phyloP scores from a whole-genome alignment of 1,140 invertebrate genomes.

The Zaprionus ornatus region DNA sequence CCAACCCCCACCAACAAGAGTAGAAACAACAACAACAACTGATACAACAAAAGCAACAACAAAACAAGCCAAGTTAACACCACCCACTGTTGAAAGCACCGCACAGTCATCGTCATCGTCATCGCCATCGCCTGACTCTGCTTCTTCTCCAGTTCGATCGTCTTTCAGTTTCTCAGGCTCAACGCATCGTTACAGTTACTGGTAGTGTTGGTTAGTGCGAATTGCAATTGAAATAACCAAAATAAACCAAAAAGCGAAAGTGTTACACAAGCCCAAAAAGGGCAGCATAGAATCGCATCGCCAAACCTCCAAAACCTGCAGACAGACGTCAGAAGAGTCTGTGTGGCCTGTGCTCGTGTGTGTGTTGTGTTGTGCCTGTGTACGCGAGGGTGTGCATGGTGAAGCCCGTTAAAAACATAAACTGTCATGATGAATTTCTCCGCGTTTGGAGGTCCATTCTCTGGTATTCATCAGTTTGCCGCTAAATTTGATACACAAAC shows the following conservation, averaged over 20 bases:
- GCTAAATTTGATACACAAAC: conserved; percentile 83
- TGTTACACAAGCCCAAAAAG: conserved; percentile 55
- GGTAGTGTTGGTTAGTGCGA: conserved; percentile 51
- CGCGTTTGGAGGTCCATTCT: conserved; percentile 83
- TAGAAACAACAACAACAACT: conserved; percentile 60
- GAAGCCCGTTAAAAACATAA: conserved; percentile 38
- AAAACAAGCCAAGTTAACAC: conserved; percentile 48
- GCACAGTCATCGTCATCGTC: conserved; percentile 51
- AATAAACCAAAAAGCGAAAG: conserved; percentile 49
- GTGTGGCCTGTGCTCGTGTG: conserved; percentile 23
- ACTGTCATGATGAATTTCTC: conserved; percentile 84
- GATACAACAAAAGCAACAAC: conserved; percentile 44
- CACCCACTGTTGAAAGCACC: conserved; percentile 68
- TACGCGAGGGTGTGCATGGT: conserved; percentile 24
- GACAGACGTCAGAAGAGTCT: conserved; percentile 3
- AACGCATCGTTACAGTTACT: conserved; percentile 30
- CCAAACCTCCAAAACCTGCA: conserved; percentile 17
- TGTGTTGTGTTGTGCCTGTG: conserved; percentile 11
- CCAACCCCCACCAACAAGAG: conserved; percentile 74
- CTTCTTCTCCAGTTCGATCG: conserved; percentile 45
- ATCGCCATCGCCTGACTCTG: conserved; percentile 49
- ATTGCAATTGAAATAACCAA: conserved; percentile 37
- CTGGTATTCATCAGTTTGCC: conserved; percentile 83
- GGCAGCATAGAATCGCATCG: conserved; percentile 18
- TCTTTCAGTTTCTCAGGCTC: conserved; percentile 37